phyloP scores from a whole-genome alignment of 2,888 invertebrate genomes.

The Lithophane ornitopus region DNA sequence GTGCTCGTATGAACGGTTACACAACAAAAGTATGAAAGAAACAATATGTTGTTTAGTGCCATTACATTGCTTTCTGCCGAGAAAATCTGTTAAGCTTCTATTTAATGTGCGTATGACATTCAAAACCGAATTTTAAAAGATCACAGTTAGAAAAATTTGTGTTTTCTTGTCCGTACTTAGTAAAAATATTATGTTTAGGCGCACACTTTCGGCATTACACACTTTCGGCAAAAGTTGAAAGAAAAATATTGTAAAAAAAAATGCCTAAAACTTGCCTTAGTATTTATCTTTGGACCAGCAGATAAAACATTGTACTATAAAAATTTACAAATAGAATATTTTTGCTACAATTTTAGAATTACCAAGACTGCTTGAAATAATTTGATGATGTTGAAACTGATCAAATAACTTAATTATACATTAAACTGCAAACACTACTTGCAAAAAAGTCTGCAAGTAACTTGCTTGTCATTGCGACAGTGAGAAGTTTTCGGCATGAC shows the following conservation, averaged over 20 bases:
- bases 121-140: background rate
- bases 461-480: background rate
- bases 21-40: background rate
- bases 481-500: background rate
- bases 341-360: background rate
- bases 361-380: slow-evolving; percentile 1
- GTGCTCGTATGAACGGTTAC: background rate
- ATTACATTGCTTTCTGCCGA: background rate
- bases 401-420: slow-evolving; percentile 1
- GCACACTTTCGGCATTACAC: no score
- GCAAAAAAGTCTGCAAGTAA: background rate
- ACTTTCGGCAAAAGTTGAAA: background rate
- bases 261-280: slow-evolving; percentile 28
- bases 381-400: background rate
- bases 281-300: background rate
- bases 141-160: background rate
- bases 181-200: background rate
- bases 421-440: background rate
- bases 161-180: background rate
- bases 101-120: background rate
- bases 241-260: background rate
- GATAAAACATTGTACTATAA: background rate
- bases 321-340: background rate
- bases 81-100: background rate
- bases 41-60: background rate